A percentile compares a stretch with the other conserved stretches of the same genome.
Conservation (phyloP, 2,797 vertebrate species). For the Triplophysa bombifrons region DNA sequence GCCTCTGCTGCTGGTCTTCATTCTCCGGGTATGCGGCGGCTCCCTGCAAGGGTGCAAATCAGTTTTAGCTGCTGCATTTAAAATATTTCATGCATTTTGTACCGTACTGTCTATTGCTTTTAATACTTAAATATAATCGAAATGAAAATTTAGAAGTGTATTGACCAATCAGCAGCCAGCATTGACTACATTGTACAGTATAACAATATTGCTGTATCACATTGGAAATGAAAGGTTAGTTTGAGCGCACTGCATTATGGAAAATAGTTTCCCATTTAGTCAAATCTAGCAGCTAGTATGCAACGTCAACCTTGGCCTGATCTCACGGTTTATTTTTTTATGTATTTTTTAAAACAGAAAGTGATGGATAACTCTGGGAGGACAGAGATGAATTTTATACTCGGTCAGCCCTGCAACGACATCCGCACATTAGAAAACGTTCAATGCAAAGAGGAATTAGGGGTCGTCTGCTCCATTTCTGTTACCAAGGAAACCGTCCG, state of each 20-base stretch:
- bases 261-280: too few relatives aligned
- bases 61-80: neutral
- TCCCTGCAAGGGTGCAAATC: slow-evolving; percentile 75
- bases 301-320: neutral
- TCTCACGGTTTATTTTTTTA: too few relatives aligned
- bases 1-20: slow-evolving; percentile 95
- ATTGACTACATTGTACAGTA: neutral
- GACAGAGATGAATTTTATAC: slow-evolving; percentile 20
- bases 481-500: slow-evolving; percentile 76
- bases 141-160: neutral
- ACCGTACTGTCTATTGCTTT: neutral
- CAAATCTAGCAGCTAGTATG: slow-evolving; percentile 3
- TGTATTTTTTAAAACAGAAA: slow-evolving; percentile 24
- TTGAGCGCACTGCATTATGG: too few relatives aligned
- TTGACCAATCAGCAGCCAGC: neutral
- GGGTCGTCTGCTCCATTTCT: slow-evolving; percentile 60
- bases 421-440: slow-evolving; percentile 43
- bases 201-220: neutral
- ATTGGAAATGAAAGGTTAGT: too few relatives aligned
- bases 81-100: neutral
- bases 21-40: slow-evolving; percentile 98
- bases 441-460: slow-evolving; percentile 63
- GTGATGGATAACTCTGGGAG: neutral
- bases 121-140: neutral
- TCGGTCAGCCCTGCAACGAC: neutral